A percentile compares a stretch with the other conserved stretches of the same genome.
phyloP scores from a whole-genome alignment of 2,888 invertebrate genomes.

The Psylliodes chrysocephalus region DNA sequence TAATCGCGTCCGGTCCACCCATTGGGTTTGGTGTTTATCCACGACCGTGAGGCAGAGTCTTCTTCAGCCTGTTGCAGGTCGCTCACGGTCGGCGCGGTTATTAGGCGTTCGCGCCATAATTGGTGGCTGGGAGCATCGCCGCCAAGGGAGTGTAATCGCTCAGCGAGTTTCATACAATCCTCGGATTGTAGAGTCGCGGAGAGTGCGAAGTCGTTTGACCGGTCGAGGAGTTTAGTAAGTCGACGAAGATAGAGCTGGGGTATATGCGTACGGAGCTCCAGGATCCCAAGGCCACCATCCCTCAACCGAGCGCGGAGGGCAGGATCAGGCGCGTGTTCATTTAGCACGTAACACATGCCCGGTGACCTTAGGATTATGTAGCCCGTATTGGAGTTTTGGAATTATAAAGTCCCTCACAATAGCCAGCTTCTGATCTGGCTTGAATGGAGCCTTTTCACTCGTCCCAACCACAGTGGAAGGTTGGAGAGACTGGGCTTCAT shows the following conservation, averaged over 20 bases:
- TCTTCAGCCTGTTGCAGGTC: no score
- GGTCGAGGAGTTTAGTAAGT: conserved; percentile 16
- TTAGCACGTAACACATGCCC: conserved; percentile 62
- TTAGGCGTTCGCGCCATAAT: conserved; percentile 4
- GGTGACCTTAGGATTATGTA: conserved; percentile 53
- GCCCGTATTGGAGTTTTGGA: conserved; percentile 54
- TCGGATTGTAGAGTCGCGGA: conserved; percentile 22
- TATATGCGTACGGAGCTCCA: conserved; percentile 34
- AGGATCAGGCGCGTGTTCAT: conserved; percentile 58
- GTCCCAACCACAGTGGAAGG: no score
- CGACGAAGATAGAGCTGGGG: conserved; percentile 22
- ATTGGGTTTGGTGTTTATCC: neutral
- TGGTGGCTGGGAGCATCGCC: conserved; percentile 21
- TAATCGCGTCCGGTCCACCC: no score
- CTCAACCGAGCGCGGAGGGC: conserved; percentile 45
- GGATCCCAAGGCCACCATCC: conserved; percentile 51
- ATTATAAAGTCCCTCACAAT: conserved; percentile 54
- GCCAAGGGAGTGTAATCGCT: no score
- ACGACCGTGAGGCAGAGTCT: no score
- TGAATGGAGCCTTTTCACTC: no score
- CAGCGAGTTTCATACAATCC: conserved; percentile 11
- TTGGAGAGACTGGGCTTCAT: no score
- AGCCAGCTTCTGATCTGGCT: no score
- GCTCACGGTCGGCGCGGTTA: neutral
- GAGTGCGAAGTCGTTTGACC: conserved; percentile 27